These are phyloP conservation scores for Macrosoma leucophasiata DNA, from an alignment of 2,888 invertebrate genomes.

Conservation along the genomic window DNA sequence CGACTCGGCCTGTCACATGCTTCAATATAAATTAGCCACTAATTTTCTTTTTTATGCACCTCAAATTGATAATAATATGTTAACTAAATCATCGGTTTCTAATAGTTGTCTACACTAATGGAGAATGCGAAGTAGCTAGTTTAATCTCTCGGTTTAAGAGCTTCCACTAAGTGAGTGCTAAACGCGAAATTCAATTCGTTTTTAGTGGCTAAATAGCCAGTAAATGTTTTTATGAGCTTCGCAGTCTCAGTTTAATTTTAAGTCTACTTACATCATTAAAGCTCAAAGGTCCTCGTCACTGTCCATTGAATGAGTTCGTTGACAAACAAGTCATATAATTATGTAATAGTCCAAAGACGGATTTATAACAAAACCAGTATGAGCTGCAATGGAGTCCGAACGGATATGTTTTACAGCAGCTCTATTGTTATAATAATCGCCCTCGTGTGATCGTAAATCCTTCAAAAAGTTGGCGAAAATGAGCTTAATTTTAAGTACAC, in stretches of 20 bases:
- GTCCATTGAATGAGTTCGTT: slow-evolving; percentile 8
- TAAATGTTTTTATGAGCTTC: slow-evolving; percentile 39
- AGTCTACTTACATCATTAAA: slow-evolving; percentile 26
- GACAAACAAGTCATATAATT: slow-evolving; percentile 14
- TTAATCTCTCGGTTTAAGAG: slow-evolving; percentile 35
- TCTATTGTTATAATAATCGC: slow-evolving; percentile 13
- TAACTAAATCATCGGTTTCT: slow-evolving; percentile 11
- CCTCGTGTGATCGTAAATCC: slow-evolving; percentile 36
- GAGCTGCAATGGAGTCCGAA: no score
- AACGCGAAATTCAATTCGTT: slow-evolving; percentile 49
- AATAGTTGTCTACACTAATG: slow-evolving; percentile 26
- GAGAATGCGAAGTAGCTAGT: slow-evolving; percentile 30
- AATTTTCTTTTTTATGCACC: slow-evolving; percentile 23
- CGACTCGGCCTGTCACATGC: slow-evolving; percentile 21
- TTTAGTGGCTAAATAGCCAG: slow-evolving; percentile 42
- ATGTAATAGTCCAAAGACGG: no score
- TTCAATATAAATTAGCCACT: slow-evolving; percentile 31
- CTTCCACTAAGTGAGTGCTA: slow-evolving; percentile 41
- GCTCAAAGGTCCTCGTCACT: slow-evolving; percentile 15
- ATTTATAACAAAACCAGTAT: no score
- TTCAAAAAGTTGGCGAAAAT: slow-evolving; percentile 55
- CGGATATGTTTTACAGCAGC: no score
- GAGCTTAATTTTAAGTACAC: slow-evolving; percentile 59
- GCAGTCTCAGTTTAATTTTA: slow-evolving; percentile 33
- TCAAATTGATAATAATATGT: slow-evolving; percentile 1